These are phyloP conservation scores for Cichlasoma orientale DNA, from an alignment of 2,797 vertebrate genomes.

Conservation along the genomic window DNA sequence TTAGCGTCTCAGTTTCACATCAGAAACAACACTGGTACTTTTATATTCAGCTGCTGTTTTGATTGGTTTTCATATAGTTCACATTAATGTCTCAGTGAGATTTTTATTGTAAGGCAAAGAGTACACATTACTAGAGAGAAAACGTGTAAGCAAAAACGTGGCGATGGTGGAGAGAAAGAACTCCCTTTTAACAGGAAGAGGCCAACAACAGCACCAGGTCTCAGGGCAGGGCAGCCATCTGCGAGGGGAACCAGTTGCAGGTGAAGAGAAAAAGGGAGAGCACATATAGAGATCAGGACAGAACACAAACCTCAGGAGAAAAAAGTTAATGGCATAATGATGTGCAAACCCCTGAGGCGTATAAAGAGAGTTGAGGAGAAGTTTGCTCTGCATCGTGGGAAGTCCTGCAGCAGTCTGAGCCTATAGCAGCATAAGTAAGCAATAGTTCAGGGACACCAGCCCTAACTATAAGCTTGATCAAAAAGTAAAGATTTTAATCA, in stretches of 20 bases:
- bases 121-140: no score
- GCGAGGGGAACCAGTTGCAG: not conserved
- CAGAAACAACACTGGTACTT: not conserved
- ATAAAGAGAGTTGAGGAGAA: not conserved
- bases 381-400: rapidly evolving
- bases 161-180: rapidly evolving
- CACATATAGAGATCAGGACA: not conserved
- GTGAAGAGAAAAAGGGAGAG: not conserved
- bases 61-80: no score
- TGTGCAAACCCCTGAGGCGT: not conserved
- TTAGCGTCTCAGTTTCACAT: not conserved
- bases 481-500: not conserved
- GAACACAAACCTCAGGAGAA: not conserved
- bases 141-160: not conserved
- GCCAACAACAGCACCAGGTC: not conserved
- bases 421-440: not conserved
- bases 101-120: no score
- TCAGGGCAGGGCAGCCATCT: not conserved
- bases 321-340: not conserved
- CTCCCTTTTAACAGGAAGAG: not conserved
- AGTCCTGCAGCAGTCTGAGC: not conserved
- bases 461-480: rapidly evolving
- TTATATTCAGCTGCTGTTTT: no score
- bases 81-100: no score
- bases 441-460: not conserved